Evolutionary conservation across 2,113 vertebrate species (phyloP).

Genomic region (Pollachius pollachius): DNA sequence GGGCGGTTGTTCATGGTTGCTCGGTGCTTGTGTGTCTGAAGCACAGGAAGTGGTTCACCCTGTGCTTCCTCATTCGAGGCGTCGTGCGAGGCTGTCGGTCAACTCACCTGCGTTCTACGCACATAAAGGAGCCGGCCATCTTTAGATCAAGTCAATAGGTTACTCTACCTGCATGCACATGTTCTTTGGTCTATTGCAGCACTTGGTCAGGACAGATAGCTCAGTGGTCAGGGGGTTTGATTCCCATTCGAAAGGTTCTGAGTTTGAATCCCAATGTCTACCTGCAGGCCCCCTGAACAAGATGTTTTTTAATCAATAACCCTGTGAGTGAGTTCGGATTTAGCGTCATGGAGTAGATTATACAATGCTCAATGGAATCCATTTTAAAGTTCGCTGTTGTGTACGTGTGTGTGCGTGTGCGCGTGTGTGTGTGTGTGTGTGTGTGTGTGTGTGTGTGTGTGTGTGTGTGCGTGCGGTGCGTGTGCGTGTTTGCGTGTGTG

Average conservation of each 20-base stretch:
- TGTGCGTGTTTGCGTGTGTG: background rate
- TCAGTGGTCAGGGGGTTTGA: conserved; percentile 1
- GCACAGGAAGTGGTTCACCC: too few relatives aligned
- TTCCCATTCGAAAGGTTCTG: too few relatives aligned
- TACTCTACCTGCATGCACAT: too few relatives aligned
- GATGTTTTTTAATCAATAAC: conserved; percentile 23
- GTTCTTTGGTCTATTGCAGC: too few relatives aligned
- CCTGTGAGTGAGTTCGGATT: conserved; percentile 70
- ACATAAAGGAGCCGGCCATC: too few relatives aligned
- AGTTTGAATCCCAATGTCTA: conserved; percentile 24
- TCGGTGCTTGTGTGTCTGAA: too few relatives aligned
- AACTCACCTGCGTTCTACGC: too few relatives aligned
- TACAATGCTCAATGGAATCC: conserved; percentile 20
- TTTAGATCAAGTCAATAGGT: too few relatives aligned
- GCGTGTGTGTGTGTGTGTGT: conserved; percentile 10
- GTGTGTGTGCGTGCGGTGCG: conserved; percentile 4
- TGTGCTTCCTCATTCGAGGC: too few relatives aligned
- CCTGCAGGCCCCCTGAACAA: conserved; percentile 41
- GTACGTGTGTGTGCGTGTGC: conserved; percentile 9
- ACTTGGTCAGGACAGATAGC: too few relatives aligned
- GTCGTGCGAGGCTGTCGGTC: too few relatives aligned
- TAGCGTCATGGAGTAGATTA: conserved; percentile 14
- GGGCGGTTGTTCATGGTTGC: too few relatives aligned
- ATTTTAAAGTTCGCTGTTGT: conserved; percentile 3
- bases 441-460: conserved; percentile 16